Evolutionary conservation across 2,888 invertebrate genomes (phyloP).

Genomic region (Drosophila neotestacea): DNA sequence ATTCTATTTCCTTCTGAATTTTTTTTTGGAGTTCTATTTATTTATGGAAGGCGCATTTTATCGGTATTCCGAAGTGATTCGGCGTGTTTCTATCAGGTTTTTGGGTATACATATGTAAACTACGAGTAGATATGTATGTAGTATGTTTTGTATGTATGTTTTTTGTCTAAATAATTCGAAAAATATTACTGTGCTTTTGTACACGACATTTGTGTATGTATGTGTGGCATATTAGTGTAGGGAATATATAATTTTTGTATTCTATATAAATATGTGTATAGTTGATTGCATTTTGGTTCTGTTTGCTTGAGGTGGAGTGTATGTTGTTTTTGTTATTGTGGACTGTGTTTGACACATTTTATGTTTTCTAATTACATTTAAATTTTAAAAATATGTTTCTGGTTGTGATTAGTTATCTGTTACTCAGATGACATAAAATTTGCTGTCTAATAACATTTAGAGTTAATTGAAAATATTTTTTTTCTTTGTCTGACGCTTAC

Average conservation of each 20-base stretch:
- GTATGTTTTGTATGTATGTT: conserved; percentile 15
- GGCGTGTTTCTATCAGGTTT: conserved; percentile 1
- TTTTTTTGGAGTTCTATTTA: no score
- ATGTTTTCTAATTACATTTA: conserved; percentile 46
- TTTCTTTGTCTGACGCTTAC: conserved; percentile 40
- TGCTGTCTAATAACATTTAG: conserved; percentile 74
- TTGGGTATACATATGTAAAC: not conserved
- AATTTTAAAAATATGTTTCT: conserved; percentile 35
- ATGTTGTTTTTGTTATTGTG: conserved; percentile 25
- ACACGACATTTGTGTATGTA: conserved; percentile 13
- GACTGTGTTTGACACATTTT: conserved; percentile 52
- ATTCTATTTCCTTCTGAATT: no score
- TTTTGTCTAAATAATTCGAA: conserved; percentile 55
- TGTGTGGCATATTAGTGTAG: conserved; percentile 12
- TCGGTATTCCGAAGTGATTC: conserved; percentile 10
- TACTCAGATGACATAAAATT: conserved; percentile 53
- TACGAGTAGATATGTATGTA: conserved; percentile 20
- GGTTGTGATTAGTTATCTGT: conserved; percentile 24
- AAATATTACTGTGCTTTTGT: conserved; percentile 55
- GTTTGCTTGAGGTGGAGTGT: conserved; percentile 21
- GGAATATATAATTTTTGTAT: conserved; percentile 19
- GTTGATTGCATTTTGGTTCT: conserved; percentile 52
- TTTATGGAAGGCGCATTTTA: conserved; percentile 24
- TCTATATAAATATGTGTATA: conserved; percentile 22
- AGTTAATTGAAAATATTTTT: conserved; percentile 50